phyloP scores from a whole-genome alignment of 2,113 vertebrate genomes.

The Lophius piscatorius region DNA sequence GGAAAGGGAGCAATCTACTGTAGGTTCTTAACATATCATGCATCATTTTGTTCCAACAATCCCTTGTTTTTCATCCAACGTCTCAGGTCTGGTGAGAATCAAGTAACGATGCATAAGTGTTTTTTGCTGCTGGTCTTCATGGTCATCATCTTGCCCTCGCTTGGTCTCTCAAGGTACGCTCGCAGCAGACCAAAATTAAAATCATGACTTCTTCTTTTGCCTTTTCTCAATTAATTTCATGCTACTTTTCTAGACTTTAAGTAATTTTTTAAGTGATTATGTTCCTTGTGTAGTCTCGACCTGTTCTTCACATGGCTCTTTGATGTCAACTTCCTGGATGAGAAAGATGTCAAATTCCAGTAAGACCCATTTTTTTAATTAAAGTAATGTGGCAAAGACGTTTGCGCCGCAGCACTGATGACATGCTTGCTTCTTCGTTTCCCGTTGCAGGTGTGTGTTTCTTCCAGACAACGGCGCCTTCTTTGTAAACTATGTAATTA shows the following conservation, averaged over 20 bases:
- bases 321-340: constrained; percentile 89
- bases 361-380: constrained; percentile 71
- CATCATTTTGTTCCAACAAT: not conserved
- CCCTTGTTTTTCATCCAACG: not conserved
- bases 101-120: constrained; percentile 95
- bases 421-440: not conserved
- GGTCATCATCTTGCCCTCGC: constrained; percentile 95
- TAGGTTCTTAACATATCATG: not conserved
- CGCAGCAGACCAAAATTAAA: not conserved
- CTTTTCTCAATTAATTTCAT: not conserved
- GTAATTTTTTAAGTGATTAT: constrained; percentile 4
- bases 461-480: constrained; percentile 96
- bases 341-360: constrained; percentile 91
- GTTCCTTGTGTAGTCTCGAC: constrained; percentile 82
- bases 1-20: not conserved
- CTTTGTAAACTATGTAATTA: constrained; percentile 96
- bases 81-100: constrained; percentile 90
- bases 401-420: not conserved
- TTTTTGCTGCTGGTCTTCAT: constrained; percentile 96
- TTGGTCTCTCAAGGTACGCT: constrained; percentile 92
- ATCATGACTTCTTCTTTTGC: not conserved
- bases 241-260: not conserved
- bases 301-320: constrained; percentile 97
- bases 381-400: no score
- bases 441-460: constrained; percentile 88